Percentiles rank a stretch among this genome's conserved stretches.
phyloP scores from a whole-genome alignment of 2,888 invertebrate genomes.

The Heliconius sara region DNA sequence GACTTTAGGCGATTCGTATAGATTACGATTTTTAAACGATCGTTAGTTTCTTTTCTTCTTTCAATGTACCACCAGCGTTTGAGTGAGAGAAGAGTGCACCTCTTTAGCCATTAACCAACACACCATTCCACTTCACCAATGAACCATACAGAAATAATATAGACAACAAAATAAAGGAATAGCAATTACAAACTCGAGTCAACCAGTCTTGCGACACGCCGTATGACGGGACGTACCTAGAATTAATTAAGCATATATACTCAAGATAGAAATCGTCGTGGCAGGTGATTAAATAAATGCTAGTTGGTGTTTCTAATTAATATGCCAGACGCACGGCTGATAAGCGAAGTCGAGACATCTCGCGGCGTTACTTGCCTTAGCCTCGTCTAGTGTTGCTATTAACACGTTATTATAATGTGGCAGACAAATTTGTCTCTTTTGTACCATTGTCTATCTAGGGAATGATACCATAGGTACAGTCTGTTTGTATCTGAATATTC shows the following conservation, averaged over 20 bases:
- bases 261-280: conserved; percentile 74
- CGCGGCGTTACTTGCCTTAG: conserved; percentile 65
- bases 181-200: conserved; percentile 38
- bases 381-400: conserved; percentile 69
- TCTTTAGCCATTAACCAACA: neutral
- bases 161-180: conserved; percentile 35
- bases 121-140: neutral
- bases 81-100: too few relatives aligned
- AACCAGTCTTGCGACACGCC: conserved; percentile 54
- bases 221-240: conserved; percentile 62
- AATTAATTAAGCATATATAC: conserved; percentile 75
- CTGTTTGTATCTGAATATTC: too few relatives aligned
- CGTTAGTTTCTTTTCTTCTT: too few relatives aligned
- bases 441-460: conserved; percentile 45
- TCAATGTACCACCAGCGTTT: neutral
- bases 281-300: conserved; percentile 82
- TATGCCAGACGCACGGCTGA: conserved; percentile 79
- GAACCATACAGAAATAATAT: neutral
- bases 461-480: too few relatives aligned
- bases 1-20: too few relatives aligned
- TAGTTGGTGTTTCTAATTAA: conserved; percentile 78
- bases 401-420: conserved; percentile 70
- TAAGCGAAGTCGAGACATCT: conserved; percentile 71
- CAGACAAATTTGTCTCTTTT: conserved; percentile 63
- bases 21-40: too few relatives aligned